A percentile compares a stretch with the other conserved stretches of the same genome.
Conservation (phyloP, 2,113 vertebrate genomes). For the Drymodes brunneopygia region DNA sequence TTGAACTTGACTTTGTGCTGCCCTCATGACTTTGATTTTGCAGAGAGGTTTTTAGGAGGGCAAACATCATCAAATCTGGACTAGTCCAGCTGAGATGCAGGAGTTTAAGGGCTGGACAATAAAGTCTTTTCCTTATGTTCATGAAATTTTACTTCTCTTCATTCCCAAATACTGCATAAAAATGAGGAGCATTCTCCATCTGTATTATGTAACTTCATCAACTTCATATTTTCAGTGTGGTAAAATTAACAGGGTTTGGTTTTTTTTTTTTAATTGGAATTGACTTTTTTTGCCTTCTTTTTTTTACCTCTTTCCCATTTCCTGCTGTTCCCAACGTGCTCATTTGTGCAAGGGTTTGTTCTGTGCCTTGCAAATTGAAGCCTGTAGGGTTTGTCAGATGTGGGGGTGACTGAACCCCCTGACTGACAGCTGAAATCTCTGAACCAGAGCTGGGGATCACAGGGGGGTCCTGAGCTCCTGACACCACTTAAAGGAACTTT, state of each 20-base stretch:
- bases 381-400: neutral
- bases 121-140: neutral
- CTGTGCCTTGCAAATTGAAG: neutral
- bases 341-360: neutral
- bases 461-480: neutral
- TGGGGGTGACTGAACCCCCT: neutral
- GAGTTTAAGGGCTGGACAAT: neutral
- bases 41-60: neutral
- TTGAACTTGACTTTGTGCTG: neutral
- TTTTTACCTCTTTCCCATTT: neutral
- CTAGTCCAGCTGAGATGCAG: neutral
- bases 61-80: neutral
- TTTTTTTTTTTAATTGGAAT: neutral
- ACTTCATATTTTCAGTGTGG: neutral
- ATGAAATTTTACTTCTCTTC: neutral
- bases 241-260: neutral
- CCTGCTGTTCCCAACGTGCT: fast-evolving
- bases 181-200: neutral
- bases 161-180: neutral
- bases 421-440: neutral
- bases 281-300: neutral
- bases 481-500: neutral
- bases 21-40: neutral
- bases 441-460: neutral
- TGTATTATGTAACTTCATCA: neutral